phyloP scores from a whole-genome alignment of 53 echinoderm and acorn worm species.

The Apostichopus leukothele region DNA sequence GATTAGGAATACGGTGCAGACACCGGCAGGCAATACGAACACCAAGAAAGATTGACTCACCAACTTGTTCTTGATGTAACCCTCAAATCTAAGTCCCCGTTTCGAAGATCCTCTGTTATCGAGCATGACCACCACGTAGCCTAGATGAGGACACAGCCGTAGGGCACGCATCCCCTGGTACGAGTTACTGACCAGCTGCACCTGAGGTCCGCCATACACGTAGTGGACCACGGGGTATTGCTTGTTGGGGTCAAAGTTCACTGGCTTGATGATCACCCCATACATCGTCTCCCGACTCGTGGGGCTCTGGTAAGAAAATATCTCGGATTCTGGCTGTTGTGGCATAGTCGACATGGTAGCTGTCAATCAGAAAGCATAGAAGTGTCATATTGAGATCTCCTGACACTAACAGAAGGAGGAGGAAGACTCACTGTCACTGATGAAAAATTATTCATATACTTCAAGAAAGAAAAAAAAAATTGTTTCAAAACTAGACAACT shows the following conservation, averaged over 20 bases:
- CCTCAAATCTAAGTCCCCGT: conserved; percentile 92
- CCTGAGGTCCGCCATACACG: conserved; percentile 98
- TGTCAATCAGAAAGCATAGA: not conserved
- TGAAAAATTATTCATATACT: not conserved
- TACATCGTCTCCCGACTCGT: conserved; percentile 82
- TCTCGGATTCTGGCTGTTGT: conserved; percentile 74
- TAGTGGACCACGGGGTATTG: conserved; percentile 93
- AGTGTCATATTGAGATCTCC: not conserved
- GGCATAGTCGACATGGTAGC: conserved; percentile 9
- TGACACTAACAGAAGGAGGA: not conserved
- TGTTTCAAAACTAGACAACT: no score
- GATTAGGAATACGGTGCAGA: no score
- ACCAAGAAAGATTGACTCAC: conserved; percentile 51
- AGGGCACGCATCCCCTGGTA: conserved; percentile 91
- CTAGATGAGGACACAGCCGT: conserved; percentile 85
- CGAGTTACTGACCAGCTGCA: conserved; percentile 93
- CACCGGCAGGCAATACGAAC: no score
- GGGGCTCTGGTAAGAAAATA: conserved; percentile 85
- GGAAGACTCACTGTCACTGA: not conserved
- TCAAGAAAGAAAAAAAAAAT: no score
- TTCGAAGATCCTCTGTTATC: conserved; percentile 86
- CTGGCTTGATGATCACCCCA: conserved; percentile 90
- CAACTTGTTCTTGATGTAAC: conserved; percentile 84
- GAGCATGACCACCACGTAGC: conserved; percentile 89
- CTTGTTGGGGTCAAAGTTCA: conserved; percentile 70